Evolutionary conservation across 2,113 vertebrate genomes (phyloP), one percentile per base, ranked within the genome.

Genomic region (Cephalopholis sonnerati): DNA sequence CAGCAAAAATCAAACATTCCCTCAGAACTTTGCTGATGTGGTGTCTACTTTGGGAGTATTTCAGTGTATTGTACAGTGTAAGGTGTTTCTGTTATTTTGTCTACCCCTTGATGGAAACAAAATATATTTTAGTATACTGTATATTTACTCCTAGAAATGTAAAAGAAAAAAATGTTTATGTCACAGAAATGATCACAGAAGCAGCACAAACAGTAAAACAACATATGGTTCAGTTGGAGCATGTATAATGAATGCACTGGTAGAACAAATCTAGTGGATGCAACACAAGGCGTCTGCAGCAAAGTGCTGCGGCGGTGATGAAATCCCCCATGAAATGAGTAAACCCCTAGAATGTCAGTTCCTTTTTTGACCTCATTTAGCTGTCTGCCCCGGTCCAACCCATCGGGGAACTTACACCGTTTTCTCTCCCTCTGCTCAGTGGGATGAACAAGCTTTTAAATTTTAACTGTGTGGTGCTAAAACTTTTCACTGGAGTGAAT

Each of bases 281-380:
- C 72, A 65, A 16, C 74, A 32, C 61, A n/a, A 79, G 50, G 4
- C 63, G n/a, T 81, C 76, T 68, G 78, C 67, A 79, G 70, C 69
- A n/a, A 65, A 67, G 59, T 9, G 74, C 58, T 17, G 39, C 68
- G 9, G 64, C 55, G n/a, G 75, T 3, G 27, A 70, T 41, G 59
- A 87, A 82, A 48, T 84, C 89, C 75, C 70, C 41, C 64, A 11
- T 80, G 76, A 87, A 65, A 54, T 62, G 74, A 82, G 48, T 59
- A 72, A 79, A 70, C 62, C 53, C 77, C 41, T 62, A 54, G 41
- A 17, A 32, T 66, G 51, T 68, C 27, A 0, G 44, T 36, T 67
- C 66, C 54, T 27, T 41, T 27, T 74, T 80, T 82, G 85, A 82
- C 87, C 83, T 84, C 83, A 61, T 89, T 91, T 82, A 77, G 18